phyloP scores from a whole-genome alignment of 1,140 invertebrate genomes.

The Harpegnathos saltator region DNA sequence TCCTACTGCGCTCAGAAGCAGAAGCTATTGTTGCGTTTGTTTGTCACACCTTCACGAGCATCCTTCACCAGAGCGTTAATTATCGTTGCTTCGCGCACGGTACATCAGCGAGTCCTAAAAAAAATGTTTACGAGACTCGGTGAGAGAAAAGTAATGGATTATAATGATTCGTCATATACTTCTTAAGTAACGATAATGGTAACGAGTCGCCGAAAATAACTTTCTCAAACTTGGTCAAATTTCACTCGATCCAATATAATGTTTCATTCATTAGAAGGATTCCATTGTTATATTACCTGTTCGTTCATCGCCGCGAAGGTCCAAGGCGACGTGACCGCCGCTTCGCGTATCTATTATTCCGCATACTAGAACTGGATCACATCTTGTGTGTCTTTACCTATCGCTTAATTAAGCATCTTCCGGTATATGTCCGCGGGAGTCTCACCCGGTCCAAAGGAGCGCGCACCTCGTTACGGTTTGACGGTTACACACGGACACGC shows the following conservation, averaged over 20 bases:
- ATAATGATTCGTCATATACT: too few species aligned
- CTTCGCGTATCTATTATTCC: neutral
- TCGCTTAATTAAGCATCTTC: conserved; percentile 41
- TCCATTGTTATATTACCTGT: neutral
- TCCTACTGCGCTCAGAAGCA: neutral
- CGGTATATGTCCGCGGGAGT: conserved; percentile 13
- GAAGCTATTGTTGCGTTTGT: conserved; percentile 6
- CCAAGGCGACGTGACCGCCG: neutral
- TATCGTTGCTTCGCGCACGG: too few species aligned
- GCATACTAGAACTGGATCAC: conserved; percentile 9
- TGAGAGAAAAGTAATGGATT: too few species aligned
- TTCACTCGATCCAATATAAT: neutral
- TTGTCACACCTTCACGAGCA: neutral
- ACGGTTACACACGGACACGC: conserved; percentile 75
- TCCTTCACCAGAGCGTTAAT: neutral
- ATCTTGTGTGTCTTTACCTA: conserved; percentile 31
- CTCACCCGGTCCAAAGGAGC: conserved; percentile 23
- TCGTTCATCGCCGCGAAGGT: neutral
- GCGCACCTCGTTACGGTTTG: conserved; percentile 75
- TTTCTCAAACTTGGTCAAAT: too few species aligned
- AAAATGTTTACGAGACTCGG: too few species aligned
- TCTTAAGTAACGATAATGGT: too few species aligned
- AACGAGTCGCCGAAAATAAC: too few species aligned
- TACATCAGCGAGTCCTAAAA: too few species aligned
- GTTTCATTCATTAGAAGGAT: neutral